Conservation (phyloP, 2,113 vertebrate species). For the Cromileptes altivelis region DNA sequence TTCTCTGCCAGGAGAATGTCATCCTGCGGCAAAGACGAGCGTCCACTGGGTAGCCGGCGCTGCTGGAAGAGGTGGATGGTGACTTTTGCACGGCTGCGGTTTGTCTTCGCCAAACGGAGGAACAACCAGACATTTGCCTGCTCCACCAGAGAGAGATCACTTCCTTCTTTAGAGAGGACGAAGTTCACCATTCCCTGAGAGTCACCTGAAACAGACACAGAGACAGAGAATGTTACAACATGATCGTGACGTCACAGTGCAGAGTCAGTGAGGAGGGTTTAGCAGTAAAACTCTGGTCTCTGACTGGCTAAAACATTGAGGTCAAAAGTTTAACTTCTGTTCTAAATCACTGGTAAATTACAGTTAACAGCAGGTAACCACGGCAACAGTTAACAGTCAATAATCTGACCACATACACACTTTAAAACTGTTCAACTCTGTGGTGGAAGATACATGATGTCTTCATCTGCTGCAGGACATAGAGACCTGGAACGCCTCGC, state of each 20-base stretch:
- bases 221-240: background rate
- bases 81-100: constrained; percentile 92
- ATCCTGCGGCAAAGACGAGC: constrained; percentile 59
- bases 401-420: background rate
- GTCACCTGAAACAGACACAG: constrained; percentile 83
- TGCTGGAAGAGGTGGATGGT: constrained; percentile 92
- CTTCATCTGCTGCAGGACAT: too few species aligned
- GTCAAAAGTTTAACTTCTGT: background rate
- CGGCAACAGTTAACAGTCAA: background rate
- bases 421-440: too few species aligned
- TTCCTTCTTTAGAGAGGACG: constrained; percentile 93
- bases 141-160: constrained; percentile 91
- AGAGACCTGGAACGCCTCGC: background rate
- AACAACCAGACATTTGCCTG: constrained; percentile 97
- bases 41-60: constrained; percentile 67
- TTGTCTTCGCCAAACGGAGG: constrained; percentile 92
- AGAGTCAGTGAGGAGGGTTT: too few species aligned
- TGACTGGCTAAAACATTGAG: background rate
- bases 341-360: background rate
- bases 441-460: too few species aligned
- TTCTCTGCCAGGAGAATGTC: constrained; percentile 90
- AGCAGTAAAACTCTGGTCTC: background rate
- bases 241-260: too few species aligned
- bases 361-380: background rate
- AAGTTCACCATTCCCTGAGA: constrained; percentile 88